A percentile compares a stretch with the other conserved stretches of the same genome.
Conservation (phyloP, 2,888 invertebrate species). For the Drosophila putrida region DNA sequence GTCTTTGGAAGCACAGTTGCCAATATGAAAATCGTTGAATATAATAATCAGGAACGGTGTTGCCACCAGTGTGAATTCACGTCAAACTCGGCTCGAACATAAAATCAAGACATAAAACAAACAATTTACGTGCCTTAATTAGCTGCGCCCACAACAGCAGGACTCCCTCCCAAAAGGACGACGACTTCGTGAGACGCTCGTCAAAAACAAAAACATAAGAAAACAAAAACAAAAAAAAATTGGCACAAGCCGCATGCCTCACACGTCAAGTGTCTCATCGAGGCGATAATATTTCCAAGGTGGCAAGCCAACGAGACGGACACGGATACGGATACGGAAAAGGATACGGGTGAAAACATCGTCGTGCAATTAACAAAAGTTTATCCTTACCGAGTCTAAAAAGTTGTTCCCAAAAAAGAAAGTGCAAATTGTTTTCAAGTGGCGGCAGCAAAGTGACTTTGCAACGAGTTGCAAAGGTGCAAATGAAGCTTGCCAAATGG, state of each 20-base stretch:
- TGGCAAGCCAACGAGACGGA: slow-evolving; percentile 45
- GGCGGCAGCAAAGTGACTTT: slow-evolving; percentile 12
- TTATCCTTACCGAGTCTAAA: slow-evolving; percentile 13
- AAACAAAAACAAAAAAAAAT: background rate
- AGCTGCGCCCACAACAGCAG: slow-evolving; percentile 51
- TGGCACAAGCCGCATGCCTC: background rate
- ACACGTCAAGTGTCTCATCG: slow-evolving; percentile 44
- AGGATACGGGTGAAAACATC: background rate
- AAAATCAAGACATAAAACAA: slow-evolving; percentile 65
- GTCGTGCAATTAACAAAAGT: slow-evolving; percentile 50
- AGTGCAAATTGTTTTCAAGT: slow-evolving; percentile 73
- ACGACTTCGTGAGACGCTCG: slow-evolving; percentile 22
- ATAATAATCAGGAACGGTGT: slow-evolving; percentile 57
- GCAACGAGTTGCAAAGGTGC: slow-evolving; percentile 24
- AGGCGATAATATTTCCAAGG: slow-evolving; percentile 54
- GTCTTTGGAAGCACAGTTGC: slow-evolving; percentile 26
- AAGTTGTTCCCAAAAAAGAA: slow-evolving; percentile 25
- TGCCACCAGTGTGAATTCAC: slow-evolving; percentile 34
- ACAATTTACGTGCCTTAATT: slow-evolving; percentile 69
- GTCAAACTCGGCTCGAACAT: slow-evolving; percentile 21
- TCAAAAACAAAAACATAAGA: background rate
- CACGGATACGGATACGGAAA: slow-evolving; percentile 34
- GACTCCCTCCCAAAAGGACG: slow-evolving; percentile 5
- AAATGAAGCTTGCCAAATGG: slow-evolving; percentile 30
- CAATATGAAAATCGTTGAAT: slow-evolving; percentile 50